These are phyloP conservation scores for Monomorium pharaonis DNA, from an alignment of 1,140 invertebrate genomes.

Conservation along the genomic window DNA sequence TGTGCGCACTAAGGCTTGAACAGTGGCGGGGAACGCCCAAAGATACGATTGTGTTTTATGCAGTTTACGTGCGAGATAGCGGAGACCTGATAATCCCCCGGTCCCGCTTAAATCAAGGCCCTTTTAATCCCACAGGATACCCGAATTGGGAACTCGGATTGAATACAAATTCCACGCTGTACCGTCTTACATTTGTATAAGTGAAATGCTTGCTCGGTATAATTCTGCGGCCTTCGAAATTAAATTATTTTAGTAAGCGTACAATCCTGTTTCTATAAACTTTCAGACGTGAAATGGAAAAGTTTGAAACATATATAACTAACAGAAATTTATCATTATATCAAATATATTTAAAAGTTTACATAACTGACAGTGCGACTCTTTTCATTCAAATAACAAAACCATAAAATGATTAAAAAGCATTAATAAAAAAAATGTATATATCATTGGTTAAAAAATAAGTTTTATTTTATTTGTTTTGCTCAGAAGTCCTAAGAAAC, in stretches of 20 bases:
- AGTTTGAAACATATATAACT: neutral
- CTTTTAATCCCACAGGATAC: conserved; percentile 44
- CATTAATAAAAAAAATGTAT: neutral
- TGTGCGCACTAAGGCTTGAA: neutral
- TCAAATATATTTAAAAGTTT: neutral
- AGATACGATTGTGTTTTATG: conserved; percentile 55
- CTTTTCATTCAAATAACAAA: neutral
- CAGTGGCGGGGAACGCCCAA: neutral
- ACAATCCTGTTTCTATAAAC: neutral
- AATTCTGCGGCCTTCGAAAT: neutral
- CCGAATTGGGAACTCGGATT: conserved; percentile 47
- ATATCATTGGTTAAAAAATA: neutral
- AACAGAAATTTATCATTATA: neutral
- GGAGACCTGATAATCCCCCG: conserved; percentile 43
- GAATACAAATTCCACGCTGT: conserved; percentile 46
- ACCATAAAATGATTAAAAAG: neutral
- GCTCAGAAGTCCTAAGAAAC: neutral
- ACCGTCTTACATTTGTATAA: conserved; percentile 31
- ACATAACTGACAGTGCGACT: neutral
- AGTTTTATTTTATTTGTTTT: neutral
- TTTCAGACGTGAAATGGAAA: neutral
- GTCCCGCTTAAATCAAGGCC: conserved; percentile 47
- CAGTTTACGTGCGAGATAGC: conserved; percentile 48
- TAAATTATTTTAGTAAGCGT: neutral
- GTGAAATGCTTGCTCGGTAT: conserved; percentile 22